Conservation (phyloP, 2,888 invertebrate genomes). For the Pseudococcus jackbeardsleyi region DNA sequence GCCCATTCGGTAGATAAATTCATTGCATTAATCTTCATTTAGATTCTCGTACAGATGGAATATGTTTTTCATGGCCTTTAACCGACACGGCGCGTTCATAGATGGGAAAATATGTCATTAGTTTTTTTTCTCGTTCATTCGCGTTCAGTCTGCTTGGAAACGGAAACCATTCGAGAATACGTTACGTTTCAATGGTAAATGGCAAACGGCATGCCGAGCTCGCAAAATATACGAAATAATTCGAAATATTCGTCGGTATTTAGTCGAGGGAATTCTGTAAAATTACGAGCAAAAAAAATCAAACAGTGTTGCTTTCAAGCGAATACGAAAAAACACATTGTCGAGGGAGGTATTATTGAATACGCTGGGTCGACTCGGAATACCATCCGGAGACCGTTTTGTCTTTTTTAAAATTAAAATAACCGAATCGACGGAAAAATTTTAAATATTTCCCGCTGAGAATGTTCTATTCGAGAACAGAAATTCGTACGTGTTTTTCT, state of each 20-base stretch:
- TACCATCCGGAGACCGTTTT: background rate
- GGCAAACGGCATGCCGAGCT: background rate
- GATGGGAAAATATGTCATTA: background rate
- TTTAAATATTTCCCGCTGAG: background rate
- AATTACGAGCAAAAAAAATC: background rate
- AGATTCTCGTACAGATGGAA: background rate
- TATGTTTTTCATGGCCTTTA: background rate
- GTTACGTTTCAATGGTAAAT: background rate
- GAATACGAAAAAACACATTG: background rate
- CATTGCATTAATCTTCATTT: constrained; percentile 16
- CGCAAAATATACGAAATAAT: background rate
- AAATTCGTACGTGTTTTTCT: background rate
- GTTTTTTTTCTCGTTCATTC: background rate
- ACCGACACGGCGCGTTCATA: background rate
- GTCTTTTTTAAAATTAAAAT: background rate
- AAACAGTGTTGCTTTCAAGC: background rate
- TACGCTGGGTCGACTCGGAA: background rate
- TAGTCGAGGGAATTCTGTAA: background rate
- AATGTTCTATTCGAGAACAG: background rate
- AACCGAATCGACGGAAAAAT: background rate
- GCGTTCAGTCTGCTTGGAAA: background rate
- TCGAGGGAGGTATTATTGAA: background rate
- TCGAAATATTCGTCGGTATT: constrained; percentile 1
- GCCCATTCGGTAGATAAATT: background rate
- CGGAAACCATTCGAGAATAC: background rate